These are phyloP conservation scores for Thryonomys swinderianus DNA, from an alignment of 2,113 vertebrate genomes.

Conservation along the genomic window DNA sequence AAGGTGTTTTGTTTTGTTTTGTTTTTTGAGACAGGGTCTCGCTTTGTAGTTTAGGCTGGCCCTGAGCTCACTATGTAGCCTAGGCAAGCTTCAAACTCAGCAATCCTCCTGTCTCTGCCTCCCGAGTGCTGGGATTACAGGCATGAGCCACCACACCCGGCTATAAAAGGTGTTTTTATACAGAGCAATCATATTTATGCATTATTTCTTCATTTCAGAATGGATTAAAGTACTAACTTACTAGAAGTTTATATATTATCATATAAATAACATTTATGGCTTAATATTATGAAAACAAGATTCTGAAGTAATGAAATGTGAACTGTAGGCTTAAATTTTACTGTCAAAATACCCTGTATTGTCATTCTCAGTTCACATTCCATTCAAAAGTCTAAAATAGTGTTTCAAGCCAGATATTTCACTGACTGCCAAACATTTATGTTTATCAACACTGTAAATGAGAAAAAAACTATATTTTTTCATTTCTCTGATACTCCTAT, in stretches of 20 bases:
- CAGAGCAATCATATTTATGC: accelerated
- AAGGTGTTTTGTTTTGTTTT: not conserved
- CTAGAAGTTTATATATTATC: not conserved
- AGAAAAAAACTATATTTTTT: slow-evolving; percentile 28
- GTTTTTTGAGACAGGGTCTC: too few species aligned
- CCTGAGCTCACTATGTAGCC: too few species aligned
- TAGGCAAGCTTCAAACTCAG: too few species aligned
- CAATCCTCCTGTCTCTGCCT: too few species aligned
- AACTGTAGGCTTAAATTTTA: not conserved
- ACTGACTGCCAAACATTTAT: slow-evolving; percentile 9
- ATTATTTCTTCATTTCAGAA: not conserved
- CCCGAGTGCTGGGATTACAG: too few species aligned
- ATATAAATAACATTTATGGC: not conserved
- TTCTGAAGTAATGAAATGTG: not conserved
- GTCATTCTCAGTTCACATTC: not conserved
- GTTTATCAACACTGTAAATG: slow-evolving; percentile 50
- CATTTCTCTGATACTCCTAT: not conserved
- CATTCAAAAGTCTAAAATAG: not conserved
- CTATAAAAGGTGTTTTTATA: not conserved
- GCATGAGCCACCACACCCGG: too few species aligned
- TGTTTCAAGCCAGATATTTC: slow-evolving; percentile 23
- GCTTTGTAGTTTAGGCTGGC: too few species aligned
- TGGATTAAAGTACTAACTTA: not conserved
- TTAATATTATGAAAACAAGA: slow-evolving; percentile 2
- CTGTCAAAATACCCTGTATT: not conserved